Evolutionary conservation across 2,113 vertebrate genomes (phyloP), one percentile per base, ranked within the genome.

Genomic region (Xiphophorus hellerii): DNA sequence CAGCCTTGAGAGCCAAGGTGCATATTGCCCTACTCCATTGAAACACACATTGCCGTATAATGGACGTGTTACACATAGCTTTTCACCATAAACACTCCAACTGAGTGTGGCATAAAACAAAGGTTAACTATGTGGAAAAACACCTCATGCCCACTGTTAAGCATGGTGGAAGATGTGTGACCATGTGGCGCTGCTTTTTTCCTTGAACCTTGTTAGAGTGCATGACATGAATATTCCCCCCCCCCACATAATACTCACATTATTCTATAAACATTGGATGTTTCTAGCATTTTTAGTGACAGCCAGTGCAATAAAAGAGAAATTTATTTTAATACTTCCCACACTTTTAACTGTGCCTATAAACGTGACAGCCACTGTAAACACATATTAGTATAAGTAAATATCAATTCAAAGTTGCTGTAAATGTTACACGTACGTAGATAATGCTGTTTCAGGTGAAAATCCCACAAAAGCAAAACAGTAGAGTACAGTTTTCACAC

Each of bases 401-500:
- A 7, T 54, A 20, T 20, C 4, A 54, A 54, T 20, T 25, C 17
- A 20, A 54, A 54, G 48, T 8, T 20, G 22, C 48, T 22, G 48
- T 54, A 25, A 54, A 25, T 20, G 17, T 54, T 5, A 54, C 48
- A 20, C 2, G 48, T 54, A 20, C 2, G 48, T 54, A 54, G 7
- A 22, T 25, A 54, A 25, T 20, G 48, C 1, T 17, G 31, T 37
- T 37, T 37, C 2, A 37, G 35, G 35, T 9, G 48, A 54, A 54
- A 22, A 54, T 25, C 51, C 51, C 51, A 54, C 22, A 20, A 54
- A 22, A 54, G 51, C 51, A 54, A 54, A 54, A 25, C 51, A 20
- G 28, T 48, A 15, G 51, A 54, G 17, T 2, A 30, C 42, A 10
- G 51, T 58, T 71, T 80, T 15, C 74, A 73, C 71, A n/a, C 48